Conservation (phyloP, 2,797 vertebrate genomes). For the Liparis tanakae region DNA sequence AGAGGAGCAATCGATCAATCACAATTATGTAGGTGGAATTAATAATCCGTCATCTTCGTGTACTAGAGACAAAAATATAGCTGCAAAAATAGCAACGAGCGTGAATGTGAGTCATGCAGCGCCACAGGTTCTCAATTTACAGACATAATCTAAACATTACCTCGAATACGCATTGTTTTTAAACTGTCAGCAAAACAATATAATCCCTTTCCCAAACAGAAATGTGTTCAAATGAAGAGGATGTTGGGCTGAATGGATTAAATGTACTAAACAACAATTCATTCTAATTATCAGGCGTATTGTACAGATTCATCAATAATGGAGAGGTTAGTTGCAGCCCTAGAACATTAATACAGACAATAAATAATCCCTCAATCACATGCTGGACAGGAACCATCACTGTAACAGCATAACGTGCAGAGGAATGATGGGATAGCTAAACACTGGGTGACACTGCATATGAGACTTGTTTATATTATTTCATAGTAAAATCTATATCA, state of each 20-base stretch:
- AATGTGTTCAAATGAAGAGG: neutral
- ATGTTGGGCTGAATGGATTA: neutral
- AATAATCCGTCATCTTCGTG: neutral
- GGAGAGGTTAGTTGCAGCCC: neutral
- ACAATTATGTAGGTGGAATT: neutral
- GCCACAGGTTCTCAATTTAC: neutral
- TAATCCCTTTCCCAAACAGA: neutral
- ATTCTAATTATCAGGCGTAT: conserved; percentile 9
- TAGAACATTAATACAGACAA: neutral
- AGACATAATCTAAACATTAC: neutral
- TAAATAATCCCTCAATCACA: conserved; percentile 1
- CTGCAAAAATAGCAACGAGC: neutral
- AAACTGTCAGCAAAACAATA: neutral
- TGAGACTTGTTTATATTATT: conserved; percentile 30
- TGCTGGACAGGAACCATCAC: neutral
- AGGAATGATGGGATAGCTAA: neutral
- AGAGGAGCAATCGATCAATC: neutral
- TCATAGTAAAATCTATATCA: conserved; percentile 47
- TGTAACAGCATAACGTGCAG: conserved; percentile 12
- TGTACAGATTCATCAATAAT: conserved; percentile 4
- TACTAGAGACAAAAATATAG: neutral
- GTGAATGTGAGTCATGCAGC: neutral
- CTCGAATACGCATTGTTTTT: neutral
- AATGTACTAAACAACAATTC: conserved; percentile 1
- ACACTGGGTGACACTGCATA: neutral